Conservation (phyloP, 2,797 vertebrate genomes). For the Peromyscus eremicus region DNA sequence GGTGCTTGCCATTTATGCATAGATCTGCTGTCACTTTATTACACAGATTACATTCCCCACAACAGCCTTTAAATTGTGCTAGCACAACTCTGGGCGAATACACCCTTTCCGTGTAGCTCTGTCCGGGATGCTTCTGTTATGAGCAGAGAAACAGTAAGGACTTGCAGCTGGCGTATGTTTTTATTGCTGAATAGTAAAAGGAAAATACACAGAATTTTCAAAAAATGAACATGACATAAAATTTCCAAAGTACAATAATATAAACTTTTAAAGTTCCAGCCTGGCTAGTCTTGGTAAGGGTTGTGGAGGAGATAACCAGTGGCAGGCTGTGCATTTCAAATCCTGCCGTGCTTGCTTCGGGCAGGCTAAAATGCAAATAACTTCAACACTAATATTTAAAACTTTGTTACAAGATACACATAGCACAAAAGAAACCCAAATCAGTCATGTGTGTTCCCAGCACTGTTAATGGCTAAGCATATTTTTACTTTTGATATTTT, state of each 20-base stretch:
- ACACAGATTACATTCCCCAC: neutral
- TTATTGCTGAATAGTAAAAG: conserved; percentile 47
- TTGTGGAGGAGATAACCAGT: neutral
- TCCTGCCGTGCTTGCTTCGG: neutral
- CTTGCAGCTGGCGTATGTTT: conserved; percentile 54
- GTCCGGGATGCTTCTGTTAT: neutral
- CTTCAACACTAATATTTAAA: conserved; percentile 8
- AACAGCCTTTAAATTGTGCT: neutral
- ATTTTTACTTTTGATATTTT: conserved; percentile 37
- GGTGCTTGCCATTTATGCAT: conserved; percentile 6
- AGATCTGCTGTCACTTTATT: neutral
- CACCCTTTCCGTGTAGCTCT: neutral
- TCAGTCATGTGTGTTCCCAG: neutral
- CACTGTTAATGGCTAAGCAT: neutral
- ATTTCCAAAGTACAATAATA: conserved; percentile 46
- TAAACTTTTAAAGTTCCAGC: conserved; percentile 52
- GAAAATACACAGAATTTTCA: conserved; percentile 54
- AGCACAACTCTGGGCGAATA: neutral
- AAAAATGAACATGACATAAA: conserved; percentile 49
- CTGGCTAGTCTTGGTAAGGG: neutral
- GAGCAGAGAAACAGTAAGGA: neutral
- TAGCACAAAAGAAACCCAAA: neutral
- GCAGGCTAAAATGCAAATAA: conserved; percentile 45
- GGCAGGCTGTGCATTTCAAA: neutral
- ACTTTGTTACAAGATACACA: neutral